Conservation (phyloP, 2,797 vertebrate species). For the Sorex maritimensis region DNA sequence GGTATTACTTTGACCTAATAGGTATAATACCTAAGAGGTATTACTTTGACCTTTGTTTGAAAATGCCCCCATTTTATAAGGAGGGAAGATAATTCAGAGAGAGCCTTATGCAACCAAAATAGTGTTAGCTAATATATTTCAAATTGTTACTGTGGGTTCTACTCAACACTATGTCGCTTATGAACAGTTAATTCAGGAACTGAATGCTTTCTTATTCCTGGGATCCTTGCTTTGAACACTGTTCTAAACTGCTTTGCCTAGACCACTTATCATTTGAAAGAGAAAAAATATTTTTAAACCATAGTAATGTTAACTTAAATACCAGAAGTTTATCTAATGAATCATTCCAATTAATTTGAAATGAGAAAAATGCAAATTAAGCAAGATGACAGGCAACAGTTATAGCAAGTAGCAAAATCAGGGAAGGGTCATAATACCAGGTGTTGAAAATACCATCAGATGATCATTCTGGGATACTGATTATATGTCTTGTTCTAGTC, state of each 20-base stretch:
- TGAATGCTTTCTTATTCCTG: background rate
- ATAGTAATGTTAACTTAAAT: background rate
- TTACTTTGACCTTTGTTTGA: too few species aligned
- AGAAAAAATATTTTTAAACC: background rate
- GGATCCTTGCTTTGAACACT: background rate
- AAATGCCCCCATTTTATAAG: too few species aligned
- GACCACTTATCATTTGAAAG: background rate
- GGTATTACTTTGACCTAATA: too few species aligned
- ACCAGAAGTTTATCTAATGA: constrained; percentile 37
- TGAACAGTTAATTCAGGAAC: background rate
- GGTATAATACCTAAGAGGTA: too few species aligned
- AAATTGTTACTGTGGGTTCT: background rate
- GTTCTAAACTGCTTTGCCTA: background rate
- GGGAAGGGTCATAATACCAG: background rate
- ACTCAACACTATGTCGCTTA: background rate
- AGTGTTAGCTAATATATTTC: background rate
- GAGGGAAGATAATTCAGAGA: background rate
- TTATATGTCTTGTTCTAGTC: background rate
- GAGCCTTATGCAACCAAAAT: background rate
- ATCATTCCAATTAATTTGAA: constrained; percentile 50
- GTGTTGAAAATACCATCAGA: background rate
- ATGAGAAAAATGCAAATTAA: constrained; percentile 44
- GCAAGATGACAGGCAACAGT: background rate
- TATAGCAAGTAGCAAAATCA: background rate
- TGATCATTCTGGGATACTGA: background rate